Conservation (phyloP, 2,888 invertebrate genomes). For the Acanthacorydalis orientalis region DNA sequence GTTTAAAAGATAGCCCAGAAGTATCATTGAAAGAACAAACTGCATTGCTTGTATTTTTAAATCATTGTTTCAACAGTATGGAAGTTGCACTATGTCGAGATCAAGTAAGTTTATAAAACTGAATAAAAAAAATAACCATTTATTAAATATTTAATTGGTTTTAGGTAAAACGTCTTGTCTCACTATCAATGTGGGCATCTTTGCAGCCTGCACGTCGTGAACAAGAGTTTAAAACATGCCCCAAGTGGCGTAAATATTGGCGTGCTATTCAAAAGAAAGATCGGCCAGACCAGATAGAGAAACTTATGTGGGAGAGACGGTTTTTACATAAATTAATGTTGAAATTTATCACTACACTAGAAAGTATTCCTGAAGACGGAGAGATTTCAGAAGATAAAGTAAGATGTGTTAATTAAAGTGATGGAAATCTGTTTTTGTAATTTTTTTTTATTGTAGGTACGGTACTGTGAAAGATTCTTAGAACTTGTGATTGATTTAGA, state of each 20-base stretch:
- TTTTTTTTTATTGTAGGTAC: constrained; percentile 27
- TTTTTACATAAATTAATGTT: constrained; percentile 76
- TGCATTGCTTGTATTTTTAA: constrained; percentile 75
- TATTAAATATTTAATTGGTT: background rate
- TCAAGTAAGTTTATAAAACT: constrained; percentile 41
- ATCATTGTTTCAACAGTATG: constrained; percentile 95
- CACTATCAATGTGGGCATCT: constrained; percentile 85
- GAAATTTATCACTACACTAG: constrained; percentile 70
- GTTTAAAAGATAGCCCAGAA: constrained; percentile 42
- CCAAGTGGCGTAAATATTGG: constrained; percentile 89
- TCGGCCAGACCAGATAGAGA: constrained; percentile 47
- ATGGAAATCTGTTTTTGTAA: background rate
- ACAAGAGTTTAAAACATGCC: constrained; percentile 67
- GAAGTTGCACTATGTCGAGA: constrained; percentile 87
- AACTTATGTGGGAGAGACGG: constrained; percentile 66
- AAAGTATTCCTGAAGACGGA: constrained; percentile 50
- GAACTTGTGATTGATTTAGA: constrained; percentile 94
- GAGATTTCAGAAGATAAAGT: constrained; percentile 37
- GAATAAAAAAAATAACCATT: background rate
- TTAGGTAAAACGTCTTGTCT: constrained; percentile 58
- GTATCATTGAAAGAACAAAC: constrained; percentile 61
- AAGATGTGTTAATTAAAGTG: constrained; percentile 19
- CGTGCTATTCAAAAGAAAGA: constrained; percentile 76
- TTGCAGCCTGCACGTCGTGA: constrained; percentile 71
- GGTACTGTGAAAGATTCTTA: constrained; percentile 88